These are phyloP conservation scores for Neosilurus hyrtlii DNA, from an alignment of 2,797 vertebrate genomes.

Conservation along the genomic window DNA sequence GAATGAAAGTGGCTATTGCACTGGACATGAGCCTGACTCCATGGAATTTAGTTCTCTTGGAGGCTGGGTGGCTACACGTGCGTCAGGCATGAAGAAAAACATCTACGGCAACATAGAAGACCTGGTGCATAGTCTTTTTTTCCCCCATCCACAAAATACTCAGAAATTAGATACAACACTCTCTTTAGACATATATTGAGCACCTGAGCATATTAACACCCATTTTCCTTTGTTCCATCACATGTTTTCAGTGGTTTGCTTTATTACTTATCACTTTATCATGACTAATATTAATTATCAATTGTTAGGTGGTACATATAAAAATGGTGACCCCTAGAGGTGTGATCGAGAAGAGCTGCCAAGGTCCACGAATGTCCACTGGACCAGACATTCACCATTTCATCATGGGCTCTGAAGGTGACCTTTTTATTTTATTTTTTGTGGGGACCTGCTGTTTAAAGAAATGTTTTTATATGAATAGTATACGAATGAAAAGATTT, in stretches of 20 bases:
- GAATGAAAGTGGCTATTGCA: constrained; percentile 94
- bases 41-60: constrained; percentile 98
- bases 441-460: neutral
- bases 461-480: neutral
- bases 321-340: constrained; percentile 97
- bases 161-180: neutral
- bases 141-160: neutral
- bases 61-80: constrained; percentile 97
- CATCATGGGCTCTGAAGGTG: constrained; percentile 97
- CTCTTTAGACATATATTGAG: neutral
- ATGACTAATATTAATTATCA: neutral
- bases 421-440: neutral
- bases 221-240: neutral
- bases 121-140: constrained; percentile 79
- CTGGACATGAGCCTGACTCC: constrained; percentile 97
- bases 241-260: neutral
- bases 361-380: constrained; percentile 94
- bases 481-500: neutral
- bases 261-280: neutral
- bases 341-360: constrained; percentile 94
- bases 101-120: constrained; percentile 99
- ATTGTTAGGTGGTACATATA: constrained; percentile 87
- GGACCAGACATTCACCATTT: constrained; percentile 98
- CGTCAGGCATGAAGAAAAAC: constrained; percentile 99
- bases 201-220: too few species aligned